phyloP scores from a whole-genome alignment of 2,113 vertebrate species.

The Gopherus evgoodei region DNA sequence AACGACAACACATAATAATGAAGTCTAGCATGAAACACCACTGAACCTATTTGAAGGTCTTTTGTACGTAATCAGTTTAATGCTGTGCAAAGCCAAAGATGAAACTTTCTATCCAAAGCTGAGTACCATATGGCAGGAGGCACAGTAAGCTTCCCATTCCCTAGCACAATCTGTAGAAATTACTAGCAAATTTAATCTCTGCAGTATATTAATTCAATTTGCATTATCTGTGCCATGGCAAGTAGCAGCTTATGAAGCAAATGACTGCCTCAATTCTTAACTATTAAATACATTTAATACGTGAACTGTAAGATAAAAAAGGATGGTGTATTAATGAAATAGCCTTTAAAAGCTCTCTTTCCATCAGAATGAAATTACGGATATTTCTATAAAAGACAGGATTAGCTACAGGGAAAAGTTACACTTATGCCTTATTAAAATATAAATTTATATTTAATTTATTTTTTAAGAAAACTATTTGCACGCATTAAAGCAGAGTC shows the following conservation, averaged over 20 bases:
- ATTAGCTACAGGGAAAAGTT: constrained; percentile 27
- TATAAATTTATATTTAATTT: background rate
- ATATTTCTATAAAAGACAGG: background rate
- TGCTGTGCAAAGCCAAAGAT: background rate
- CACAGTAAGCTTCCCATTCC: constrained; percentile 26
- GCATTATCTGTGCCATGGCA: background rate
- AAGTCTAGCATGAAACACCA: background rate
- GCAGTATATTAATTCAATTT: constrained; percentile 28
- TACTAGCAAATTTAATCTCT: constrained; percentile 21
- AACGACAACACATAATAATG: background rate
- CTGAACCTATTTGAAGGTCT: background rate
- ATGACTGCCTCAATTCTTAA: background rate
- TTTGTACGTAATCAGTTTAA: background rate
- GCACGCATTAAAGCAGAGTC: background rate
- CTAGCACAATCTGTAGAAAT: background rate
- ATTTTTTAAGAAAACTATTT: background rate
- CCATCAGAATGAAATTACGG: background rate
- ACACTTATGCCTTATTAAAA: background rate
- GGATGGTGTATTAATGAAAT: background rate
- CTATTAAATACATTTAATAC: constrained; percentile 10
- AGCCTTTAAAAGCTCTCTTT: constrained; percentile 1
- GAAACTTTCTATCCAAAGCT: constrained; percentile 22
- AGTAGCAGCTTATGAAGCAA: constrained; percentile 33
- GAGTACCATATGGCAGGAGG: constrained; percentile 6
- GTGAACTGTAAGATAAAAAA: background rate